Conservation (phyloP, 2,797 vertebrate species). For the Centroberyx gerrardi region DNA sequence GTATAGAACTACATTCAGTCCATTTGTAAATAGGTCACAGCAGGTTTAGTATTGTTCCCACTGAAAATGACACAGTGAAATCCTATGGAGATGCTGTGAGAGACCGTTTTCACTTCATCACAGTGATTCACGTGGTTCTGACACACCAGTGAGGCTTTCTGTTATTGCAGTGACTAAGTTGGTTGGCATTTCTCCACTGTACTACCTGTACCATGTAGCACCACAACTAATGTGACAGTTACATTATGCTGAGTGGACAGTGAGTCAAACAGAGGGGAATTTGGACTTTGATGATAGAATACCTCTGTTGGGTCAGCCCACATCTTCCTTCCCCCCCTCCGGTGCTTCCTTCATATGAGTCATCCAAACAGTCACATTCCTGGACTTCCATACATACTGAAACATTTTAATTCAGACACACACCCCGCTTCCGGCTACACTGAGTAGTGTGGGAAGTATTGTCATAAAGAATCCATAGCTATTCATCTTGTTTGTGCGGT, state of each 20-base stretch:
- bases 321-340: slow-evolving; percentile 54
- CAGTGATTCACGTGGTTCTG: slow-evolving; percentile 49
- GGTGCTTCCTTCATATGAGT: slow-evolving; percentile 70
- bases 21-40: slow-evolving; percentile 1
- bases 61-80: neutral
- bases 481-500: neutral
- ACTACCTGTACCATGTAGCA: slow-evolving; percentile 28
- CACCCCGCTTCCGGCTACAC: slow-evolving; percentile 23
- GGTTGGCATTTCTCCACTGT: slow-evolving; percentile 44
- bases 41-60: neutral
- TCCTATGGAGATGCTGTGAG: neutral
- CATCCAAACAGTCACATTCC: slow-evolving; percentile 72
- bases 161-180: slow-evolving; percentile 61
- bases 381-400: slow-evolving; percentile 65
- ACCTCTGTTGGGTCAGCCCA: slow-evolving; percentile 25
- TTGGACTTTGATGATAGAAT: slow-evolving; percentile 43
- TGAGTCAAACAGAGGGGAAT: slow-evolving; percentile 74
- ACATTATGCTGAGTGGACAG: slow-evolving; percentile 72
- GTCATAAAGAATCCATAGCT: slow-evolving; percentile 7
- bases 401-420: slow-evolving; percentile 38
- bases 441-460: slow-evolving; percentile 32
- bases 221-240: slow-evolving; percentile 23
- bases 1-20: slow-evolving; percentile 15
- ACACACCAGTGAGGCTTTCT: slow-evolving; percentile 36
- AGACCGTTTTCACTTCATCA: slow-evolving; percentile 16